A percentile compares a stretch with the other conserved stretches of the same genome.
phyloP scores from a whole-genome alignment of 2,113 vertebrate genomes.

The Phaetusa simplex region DNA sequence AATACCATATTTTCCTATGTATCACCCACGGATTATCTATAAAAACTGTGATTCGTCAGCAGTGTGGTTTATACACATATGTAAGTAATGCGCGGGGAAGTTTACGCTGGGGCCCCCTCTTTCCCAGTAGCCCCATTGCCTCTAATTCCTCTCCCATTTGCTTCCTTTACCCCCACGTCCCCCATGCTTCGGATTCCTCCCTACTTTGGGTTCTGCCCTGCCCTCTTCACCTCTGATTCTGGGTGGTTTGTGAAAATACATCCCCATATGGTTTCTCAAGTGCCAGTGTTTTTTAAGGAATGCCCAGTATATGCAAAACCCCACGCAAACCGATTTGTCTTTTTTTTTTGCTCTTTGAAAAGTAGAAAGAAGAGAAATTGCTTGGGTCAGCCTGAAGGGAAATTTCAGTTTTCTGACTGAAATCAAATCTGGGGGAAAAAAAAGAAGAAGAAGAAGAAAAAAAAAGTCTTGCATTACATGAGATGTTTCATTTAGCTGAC shows the following conservation, averaged over 20 bases:
- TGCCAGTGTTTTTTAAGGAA: background rate
- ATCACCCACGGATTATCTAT: conserved; percentile 41
- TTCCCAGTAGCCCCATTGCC: background rate
- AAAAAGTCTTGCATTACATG: background rate
- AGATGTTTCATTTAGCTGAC: background rate
- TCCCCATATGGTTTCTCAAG: background rate
- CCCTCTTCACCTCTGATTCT: background rate
- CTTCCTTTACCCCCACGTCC: background rate
- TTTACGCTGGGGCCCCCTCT: background rate
- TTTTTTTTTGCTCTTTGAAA: background rate
- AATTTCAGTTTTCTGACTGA: background rate
- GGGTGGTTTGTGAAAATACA: background rate
- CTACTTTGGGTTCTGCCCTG: background rate
- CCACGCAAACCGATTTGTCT: background rate
- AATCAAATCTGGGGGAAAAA: background rate
- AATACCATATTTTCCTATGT: background rate
- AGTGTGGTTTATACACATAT: background rate
- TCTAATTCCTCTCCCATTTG: background rate
- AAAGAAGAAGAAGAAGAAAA: background rate
- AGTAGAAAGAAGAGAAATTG: background rate
- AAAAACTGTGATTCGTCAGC: conserved; percentile 14
- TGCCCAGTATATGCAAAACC: background rate
- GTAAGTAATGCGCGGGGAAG: background rate
- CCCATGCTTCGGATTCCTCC: background rate
- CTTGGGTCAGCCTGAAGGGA: background rate